Evolutionary conservation across 2,113 vertebrate species (phyloP).

Genomic region (Lepidothrix coronata): DNA sequence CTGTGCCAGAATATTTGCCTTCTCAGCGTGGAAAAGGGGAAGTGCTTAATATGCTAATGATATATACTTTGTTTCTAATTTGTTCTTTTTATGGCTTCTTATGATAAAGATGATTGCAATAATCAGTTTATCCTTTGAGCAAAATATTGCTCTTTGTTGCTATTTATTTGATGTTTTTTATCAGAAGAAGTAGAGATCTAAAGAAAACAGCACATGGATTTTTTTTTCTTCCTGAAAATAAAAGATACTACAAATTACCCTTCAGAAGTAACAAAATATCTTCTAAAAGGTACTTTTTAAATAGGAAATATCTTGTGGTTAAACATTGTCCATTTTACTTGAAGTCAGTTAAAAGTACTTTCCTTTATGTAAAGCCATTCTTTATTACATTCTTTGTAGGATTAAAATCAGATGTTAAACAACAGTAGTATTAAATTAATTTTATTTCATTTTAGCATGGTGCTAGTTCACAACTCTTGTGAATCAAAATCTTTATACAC

Average conservation of each 20-base stretch:
- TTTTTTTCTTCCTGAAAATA: background rate
- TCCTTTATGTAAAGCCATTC: background rate
- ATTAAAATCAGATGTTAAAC: background rate
- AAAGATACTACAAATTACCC: background rate
- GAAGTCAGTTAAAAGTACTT: background rate
- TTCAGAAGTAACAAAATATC: background rate
- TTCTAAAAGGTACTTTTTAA: background rate
- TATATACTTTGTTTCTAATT: background rate
- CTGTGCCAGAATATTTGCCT: background rate
- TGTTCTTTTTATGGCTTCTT: background rate
- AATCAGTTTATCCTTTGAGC: background rate
- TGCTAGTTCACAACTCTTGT: background rate
- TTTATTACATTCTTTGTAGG: background rate
- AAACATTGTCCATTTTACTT: background rate
- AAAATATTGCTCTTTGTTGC: background rate
- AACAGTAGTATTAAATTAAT: background rate
- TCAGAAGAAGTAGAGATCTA: background rate
- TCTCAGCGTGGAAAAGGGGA: rapidly evolving
- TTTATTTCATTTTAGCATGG: background rate
- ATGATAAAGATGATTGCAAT: background rate
- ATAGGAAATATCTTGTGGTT: background rate
- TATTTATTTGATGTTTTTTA: background rate
- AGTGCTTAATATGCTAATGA: background rate
- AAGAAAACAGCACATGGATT: background rate
- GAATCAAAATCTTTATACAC: background rate